Evolutionary conservation across 37 sponge, comb jelly and placozoan species (phyloP), one percentile per base, ranked within the genome.

Genomic region (Dysidea cf. avara): DNA sequence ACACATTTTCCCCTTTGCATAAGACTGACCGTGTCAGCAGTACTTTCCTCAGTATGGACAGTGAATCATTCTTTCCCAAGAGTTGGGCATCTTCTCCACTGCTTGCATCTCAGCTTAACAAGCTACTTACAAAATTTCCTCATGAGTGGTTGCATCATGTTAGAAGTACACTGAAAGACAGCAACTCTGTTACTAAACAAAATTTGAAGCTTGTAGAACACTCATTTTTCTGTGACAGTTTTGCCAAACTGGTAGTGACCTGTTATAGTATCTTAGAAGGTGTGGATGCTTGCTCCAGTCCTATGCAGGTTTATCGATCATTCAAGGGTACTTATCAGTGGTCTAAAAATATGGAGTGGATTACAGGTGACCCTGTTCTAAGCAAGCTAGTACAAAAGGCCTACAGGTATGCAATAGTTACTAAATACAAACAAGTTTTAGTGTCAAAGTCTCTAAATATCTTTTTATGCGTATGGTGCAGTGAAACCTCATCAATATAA

Each of bases 371-470:
- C 43, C 47, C 52, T 9, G 57, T 25, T 0, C 47, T 94, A n/a
- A 21, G 36, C 34, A 25, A 22, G 3, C 66, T 90, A 20, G 66
- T 83, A 22, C 40, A 58, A 32, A 87, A 72, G 39, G 83, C 90
- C n/a, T 94, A 86, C 76, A 85, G 90, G 90, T 89, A 79, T 7
- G n/a, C 37, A 18, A 72, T n/a, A 9, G 9, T 43, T 43, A 5
- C 46, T 12, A 43, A 43, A 12, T 12, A 43, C 46, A 43, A 5
- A 43, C 46, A 43, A 43, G 46, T 43, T 9, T n/a, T n/a, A n/a
- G n/a, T n/a, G n/a, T n/a, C n/a, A n/a, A n/a, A n/a, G n/a, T n/a
- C n/a, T n/a, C n/a, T n/a, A n/a, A n/a, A n/a, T n/a, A n/a, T n/a
- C n/a, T n/a, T n/a, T n/a, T n/a, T n/a, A n/a, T n/a, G n/a, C n/a